These are phyloP conservation scores for Sweltsa coloradensis DNA, from an alignment of 1,140 invertebrate species.

Conservation along the genomic window DNA sequence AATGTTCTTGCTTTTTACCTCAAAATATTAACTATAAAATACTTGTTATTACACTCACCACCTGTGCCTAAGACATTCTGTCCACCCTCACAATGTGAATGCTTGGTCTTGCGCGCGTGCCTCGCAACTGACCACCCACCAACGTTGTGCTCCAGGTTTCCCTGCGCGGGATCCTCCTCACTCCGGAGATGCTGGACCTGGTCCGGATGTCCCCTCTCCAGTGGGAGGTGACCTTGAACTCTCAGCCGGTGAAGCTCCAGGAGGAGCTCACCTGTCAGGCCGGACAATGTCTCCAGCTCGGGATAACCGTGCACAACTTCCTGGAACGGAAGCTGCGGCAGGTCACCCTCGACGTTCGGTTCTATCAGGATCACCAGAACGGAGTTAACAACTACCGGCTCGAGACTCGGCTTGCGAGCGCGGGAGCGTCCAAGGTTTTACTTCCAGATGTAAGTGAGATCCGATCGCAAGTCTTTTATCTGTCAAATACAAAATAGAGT, in stretches of 20 bases:
- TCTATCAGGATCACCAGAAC: slow-evolving; percentile 87
- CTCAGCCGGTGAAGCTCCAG: slow-evolving; percentile 51
- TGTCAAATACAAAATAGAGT: neutral
- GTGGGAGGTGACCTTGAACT: slow-evolving; percentile 67
- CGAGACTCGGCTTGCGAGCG: slow-evolving; percentile 67
- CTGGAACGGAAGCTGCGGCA: slow-evolving; percentile 52
- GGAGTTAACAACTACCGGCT: slow-evolving; percentile 70
- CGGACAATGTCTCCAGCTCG: slow-evolving; percentile 61
- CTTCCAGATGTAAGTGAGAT: slow-evolving; percentile 36
- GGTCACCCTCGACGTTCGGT: slow-evolving; percentile 60
- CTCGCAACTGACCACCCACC: too few relatives aligned
- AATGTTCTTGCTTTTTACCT: too few relatives aligned
- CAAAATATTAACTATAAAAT: too few relatives aligned
- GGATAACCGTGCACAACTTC: slow-evolving; percentile 60
- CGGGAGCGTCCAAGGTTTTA: slow-evolving; percentile 59
- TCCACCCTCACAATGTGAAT: too few relatives aligned
- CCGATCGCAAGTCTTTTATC: too few relatives aligned
- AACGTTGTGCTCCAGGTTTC: too few relatives aligned
- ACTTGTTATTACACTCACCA: too few relatives aligned
- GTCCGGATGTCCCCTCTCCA: slow-evolving; percentile 77
- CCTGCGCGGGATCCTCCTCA: slow-evolving; percentile 67
- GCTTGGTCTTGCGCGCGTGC: too few relatives aligned
- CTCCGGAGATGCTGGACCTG: slow-evolving; percentile 72
- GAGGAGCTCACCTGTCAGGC: slow-evolving; percentile 55
- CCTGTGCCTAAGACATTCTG: too few relatives aligned